Evolutionary conservation across 2,797 vertebrate genomes (phyloP).

Genomic region (Poeciliopsis paucimaculata): DNA sequence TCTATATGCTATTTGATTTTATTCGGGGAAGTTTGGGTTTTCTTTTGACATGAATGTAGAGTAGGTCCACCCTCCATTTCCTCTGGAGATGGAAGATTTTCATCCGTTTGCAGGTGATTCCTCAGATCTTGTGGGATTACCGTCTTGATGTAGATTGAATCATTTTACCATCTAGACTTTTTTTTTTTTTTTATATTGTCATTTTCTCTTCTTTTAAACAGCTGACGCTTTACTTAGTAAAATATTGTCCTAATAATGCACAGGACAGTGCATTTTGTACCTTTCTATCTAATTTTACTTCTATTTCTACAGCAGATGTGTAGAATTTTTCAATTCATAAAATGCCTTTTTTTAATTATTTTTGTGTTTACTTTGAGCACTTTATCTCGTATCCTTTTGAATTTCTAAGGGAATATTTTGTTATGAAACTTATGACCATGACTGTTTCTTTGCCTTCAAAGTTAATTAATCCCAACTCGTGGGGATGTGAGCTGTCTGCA

Average conservation of each 20-base stretch:
- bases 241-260: not conserved
- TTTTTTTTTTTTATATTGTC: not conserved
- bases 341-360: not conserved
- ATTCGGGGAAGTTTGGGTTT: not conserved
- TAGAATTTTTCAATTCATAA: not conserved
- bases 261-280: not conserved
- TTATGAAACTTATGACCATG: not conserved
- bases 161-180: not conserved
- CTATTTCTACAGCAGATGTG: not conserved
- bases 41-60: slow-evolving; percentile 20
- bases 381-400: not conserved
- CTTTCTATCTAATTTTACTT: not conserved
- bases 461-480: not conserved
- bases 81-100: not conserved
- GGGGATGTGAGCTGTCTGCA: slow-evolving; percentile 23
- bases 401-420: not conserved
- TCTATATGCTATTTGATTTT: not conserved
- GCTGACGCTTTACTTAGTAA: not conserved
- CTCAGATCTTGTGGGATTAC: not conserved
- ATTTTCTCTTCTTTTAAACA: not conserved
- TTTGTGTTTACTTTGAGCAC: not conserved
- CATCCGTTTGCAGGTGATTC: not conserved
- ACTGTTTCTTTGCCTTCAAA: not conserved
- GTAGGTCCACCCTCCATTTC: not conserved
- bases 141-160: not conserved